Percentiles rank a stretch among this genome's conserved stretches.
These are phyloP conservation scores for Elysia chlorotica DNA, from an alignment of 1,140 invertebrate genomes.

Conservation along the genomic window DNA sequence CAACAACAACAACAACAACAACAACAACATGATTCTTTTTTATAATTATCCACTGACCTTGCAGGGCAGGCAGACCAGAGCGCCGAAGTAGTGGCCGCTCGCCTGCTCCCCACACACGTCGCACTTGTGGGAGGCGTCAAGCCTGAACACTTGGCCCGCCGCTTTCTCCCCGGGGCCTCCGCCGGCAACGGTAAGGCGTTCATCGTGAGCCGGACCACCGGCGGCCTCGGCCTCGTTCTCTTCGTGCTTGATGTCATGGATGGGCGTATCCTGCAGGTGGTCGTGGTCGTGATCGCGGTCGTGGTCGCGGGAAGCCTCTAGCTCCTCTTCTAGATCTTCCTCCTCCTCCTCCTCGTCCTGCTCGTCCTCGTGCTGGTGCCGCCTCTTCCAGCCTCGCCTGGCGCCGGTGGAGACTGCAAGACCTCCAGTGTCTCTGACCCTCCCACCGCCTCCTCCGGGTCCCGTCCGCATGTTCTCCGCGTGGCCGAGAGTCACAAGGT, in stretches of 20 bases:
- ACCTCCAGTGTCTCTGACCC: no score
- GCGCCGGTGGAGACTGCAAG: no score
- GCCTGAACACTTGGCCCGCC: background rate
- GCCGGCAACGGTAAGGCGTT: no score
- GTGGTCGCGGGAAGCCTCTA: no score
- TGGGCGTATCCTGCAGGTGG: no score
- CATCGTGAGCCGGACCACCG: no score
- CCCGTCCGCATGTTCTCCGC: background rate
- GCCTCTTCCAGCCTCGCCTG: background rate
- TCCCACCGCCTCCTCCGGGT: background rate
- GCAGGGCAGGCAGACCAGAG: conserved; percentile 61
- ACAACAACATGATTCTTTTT: background rate
- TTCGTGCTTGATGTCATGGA: no score
- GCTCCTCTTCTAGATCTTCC: background rate
- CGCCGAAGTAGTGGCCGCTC: conserved; percentile 63
- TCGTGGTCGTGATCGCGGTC: no score
- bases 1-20: background rate
- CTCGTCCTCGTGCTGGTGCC: background rate
- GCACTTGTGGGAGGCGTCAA: conserved; percentile 10
- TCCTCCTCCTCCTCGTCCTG: background rate
- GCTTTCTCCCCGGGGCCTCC: background rate
- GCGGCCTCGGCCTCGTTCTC: conserved; percentile 16
- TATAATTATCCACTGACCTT: conserved; percentile 41
- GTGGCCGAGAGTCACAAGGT: background rate
- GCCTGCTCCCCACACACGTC: conserved; percentile 61